Percentiles rank a stretch among this genome's conserved stretches.
Evolutionary conservation across 1,140 invertebrate genomes (phyloP).

Genomic region (Colletes gigas): DNA sequence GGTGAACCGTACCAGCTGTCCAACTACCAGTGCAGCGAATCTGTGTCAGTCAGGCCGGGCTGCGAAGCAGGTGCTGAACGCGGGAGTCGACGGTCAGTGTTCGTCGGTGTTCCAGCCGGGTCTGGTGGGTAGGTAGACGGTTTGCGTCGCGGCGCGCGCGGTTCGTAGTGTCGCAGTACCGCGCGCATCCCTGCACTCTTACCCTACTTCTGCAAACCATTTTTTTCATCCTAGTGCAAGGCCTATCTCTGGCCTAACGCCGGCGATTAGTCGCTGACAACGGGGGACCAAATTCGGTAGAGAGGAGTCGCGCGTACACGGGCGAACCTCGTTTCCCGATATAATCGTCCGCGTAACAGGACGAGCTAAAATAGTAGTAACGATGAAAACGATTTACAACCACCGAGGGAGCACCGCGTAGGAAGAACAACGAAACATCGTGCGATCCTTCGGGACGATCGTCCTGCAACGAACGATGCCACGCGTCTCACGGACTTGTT

Average conservation of each 20-base stretch:
- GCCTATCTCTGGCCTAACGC: neutral
- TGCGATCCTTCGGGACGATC: neutral
- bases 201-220: neutral
- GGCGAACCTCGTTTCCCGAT: neutral
- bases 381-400: neutral
- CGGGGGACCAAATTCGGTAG: neutral
- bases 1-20: slow-evolving; percentile 43
- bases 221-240: too few relatives aligned
- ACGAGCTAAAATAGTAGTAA: neutral
- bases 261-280: neutral
- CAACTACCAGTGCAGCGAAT: slow-evolving; percentile 49
- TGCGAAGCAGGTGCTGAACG: slow-evolving; percentile 28
- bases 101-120: slow-evolving; percentile 53
- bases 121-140: slow-evolving; percentile 34
- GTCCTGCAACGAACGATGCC: neutral
- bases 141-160: slow-evolving; percentile 8
- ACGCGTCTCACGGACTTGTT: neutral
- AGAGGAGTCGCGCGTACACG: too few relatives aligned
- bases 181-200: neutral
- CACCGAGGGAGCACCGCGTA: neutral
- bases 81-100: slow-evolving; percentile 55
- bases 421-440: neutral
- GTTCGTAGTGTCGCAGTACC: neutral
- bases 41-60: slow-evolving; percentile 70
- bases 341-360: neutral